These are phyloP conservation scores for Cryptus armator DNA, from an alignment of 2,888 invertebrate genomes.

Conservation along the genomic window DNA sequence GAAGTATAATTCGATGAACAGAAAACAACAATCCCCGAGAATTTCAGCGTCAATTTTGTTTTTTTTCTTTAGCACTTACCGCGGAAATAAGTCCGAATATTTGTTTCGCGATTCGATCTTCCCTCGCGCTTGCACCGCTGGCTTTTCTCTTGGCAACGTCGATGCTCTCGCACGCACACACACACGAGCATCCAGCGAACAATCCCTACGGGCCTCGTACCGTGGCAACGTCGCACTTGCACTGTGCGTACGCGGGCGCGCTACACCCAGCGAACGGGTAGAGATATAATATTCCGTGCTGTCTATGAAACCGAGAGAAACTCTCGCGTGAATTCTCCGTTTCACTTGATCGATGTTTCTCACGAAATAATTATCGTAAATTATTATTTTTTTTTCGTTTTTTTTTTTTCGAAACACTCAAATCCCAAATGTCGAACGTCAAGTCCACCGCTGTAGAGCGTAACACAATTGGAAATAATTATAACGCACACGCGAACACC, in stretches of 20 bases:
- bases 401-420: not conserved
- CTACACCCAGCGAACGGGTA: constrained; percentile 48
- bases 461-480: not conserved
- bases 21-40: too few relatives aligned
- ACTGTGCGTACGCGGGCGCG: constrained; percentile 67
- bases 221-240: constrained; percentile 73
- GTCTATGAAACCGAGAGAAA: constrained; percentile 1
- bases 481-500: not conserved
- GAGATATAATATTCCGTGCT: constrained; percentile 38
- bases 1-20: not conserved
- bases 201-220: constrained; percentile 40
- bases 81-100: not conserved
- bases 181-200: constrained; percentile 53
- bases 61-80: too few relatives aligned
- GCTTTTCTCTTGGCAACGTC: constrained; percentile 67
- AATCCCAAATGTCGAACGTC: not conserved
- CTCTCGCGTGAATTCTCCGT: not conserved
- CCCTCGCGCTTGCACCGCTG: constrained; percentile 33
- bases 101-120: not conserved
- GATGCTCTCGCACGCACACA: constrained; percentile 29
- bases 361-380: not conserved
- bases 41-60: too few relatives aligned
- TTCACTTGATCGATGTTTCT: not conserved
- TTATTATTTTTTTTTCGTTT: not conserved
- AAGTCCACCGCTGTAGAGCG: not conserved